Conservation (phyloP, 53 echinoderm and acorn worm species). For the Astropecten irregularis region DNA sequence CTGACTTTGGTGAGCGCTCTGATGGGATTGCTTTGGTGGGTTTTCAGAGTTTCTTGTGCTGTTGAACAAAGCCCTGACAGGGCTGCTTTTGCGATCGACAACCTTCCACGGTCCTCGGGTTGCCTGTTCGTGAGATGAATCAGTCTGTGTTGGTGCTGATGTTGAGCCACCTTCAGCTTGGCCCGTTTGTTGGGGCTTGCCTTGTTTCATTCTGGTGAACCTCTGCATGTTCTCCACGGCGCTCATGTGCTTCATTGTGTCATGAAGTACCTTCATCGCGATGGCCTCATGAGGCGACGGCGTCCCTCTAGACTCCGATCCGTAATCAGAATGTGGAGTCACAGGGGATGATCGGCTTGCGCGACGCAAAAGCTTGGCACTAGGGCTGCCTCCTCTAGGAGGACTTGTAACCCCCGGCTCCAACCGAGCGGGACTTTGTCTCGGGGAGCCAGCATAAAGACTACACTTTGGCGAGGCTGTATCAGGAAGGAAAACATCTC, state of each 20-base stretch:
- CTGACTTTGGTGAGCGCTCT: neutral
- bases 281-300: constrained; percentile 85
- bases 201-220: constrained; percentile 39
- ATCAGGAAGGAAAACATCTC: constrained; percentile 76
- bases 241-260: constrained; percentile 93
- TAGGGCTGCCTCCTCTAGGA: constrained; percentile 59
- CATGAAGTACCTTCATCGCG: constrained; percentile 86
- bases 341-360: constrained; percentile 52
- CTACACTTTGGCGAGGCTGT: constrained; percentile 45
- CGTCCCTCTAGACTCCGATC: constrained; percentile 60
- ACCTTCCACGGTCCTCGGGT: constrained; percentile 28
- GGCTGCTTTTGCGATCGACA: constrained; percentile 28
- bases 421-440: constrained; percentile 63
- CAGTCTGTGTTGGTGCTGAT: constrained; percentile 26
- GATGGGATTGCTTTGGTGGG: neutral
- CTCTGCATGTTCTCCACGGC: constrained; percentile 98
- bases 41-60: neutral
- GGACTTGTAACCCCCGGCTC: constrained; percentile 65
- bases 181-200: constrained; percentile 36
- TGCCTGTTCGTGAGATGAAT: constrained; percentile 34
- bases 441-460: constrained; percentile 56
- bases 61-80: neutral
- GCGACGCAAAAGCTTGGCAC: constrained; percentile 55
- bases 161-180: constrained; percentile 8
- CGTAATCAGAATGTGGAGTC: constrained; percentile 40